These are phyloP conservation scores for Osmoderma eremita DNA, from an alignment of 2,888 invertebrate genomes.

Conservation along the genomic window DNA sequence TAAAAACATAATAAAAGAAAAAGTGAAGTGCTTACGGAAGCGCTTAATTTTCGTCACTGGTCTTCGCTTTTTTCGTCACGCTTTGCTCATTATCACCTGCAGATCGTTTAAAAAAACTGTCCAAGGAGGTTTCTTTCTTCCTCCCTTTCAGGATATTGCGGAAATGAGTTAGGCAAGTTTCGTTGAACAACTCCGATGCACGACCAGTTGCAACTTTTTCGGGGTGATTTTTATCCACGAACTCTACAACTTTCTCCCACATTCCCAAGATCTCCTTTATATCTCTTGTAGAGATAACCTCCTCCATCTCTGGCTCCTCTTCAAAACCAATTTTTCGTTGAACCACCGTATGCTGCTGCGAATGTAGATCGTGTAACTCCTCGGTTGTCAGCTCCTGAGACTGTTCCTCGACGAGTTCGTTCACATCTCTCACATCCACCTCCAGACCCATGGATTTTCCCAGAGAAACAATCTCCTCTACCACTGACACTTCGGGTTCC, in stretches of 20 bases:
- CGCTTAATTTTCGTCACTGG: no score
- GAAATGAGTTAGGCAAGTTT: slow-evolving; percentile 45
- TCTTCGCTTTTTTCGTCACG: slow-evolving; percentile 39
- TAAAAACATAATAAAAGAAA: background rate
- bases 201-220: slow-evolving; percentile 41
- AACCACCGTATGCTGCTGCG: no score
- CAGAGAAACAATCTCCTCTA: slow-evolving; percentile 47
- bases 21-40: no score
- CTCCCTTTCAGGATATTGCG: slow-evolving; percentile 41
- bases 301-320: slow-evolving; percentile 23
- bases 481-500: slow-evolving; percentile 47
- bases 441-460: slow-evolving; percentile 49
- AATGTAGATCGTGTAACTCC: no score
- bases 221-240: slow-evolving; percentile 42
- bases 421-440: slow-evolving; percentile 46
- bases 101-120: slow-evolving; percentile 41
- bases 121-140: slow-evolving; percentile 41
- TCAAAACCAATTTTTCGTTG: no score
- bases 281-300: no score
- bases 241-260: slow-evolving; percentile 40
- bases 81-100: slow-evolving; percentile 37
- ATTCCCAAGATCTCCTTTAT: slow-evolving; percentile 41
- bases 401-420: slow-evolving; percentile 44
- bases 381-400: slow-evolving; percentile 53
- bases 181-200: slow-evolving; percentile 49